A percentile compares a stretch with the other conserved stretches of the same genome.
Evolutionary conservation across 1,140 invertebrate species (phyloP).

Genomic region (Nixonia krombeini): DNA sequence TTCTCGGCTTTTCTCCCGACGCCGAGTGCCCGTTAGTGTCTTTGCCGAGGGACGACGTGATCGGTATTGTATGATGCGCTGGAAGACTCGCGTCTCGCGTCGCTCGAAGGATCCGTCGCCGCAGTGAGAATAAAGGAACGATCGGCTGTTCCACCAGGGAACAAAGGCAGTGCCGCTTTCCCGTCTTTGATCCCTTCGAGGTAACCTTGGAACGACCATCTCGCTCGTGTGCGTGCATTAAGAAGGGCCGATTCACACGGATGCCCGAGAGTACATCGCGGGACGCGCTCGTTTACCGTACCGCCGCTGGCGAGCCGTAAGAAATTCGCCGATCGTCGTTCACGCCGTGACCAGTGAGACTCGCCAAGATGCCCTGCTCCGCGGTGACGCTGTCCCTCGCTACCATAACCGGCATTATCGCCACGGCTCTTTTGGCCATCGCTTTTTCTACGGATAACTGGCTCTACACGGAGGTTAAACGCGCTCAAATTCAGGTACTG

Average conservation of each 20-base stretch:
- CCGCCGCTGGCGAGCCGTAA: neutral
- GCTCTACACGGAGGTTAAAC: constrained; percentile 91
- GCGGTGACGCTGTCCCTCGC: constrained; percentile 94
- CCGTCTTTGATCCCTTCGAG: neutral
- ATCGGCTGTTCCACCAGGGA: too few species aligned
- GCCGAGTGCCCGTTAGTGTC: constrained; percentile 54
- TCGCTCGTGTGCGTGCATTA: neutral
- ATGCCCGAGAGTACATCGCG: constrained; percentile 5
- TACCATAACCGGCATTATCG: constrained; percentile 93
- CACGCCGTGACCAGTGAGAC: constrained; percentile 16
- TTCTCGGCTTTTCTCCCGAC: constrained; percentile 57
- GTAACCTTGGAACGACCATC: neutral
- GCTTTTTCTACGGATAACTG: constrained; percentile 97
- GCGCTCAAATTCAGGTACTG: constrained; percentile 87
- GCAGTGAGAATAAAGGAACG: too few species aligned
- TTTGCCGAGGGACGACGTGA: constrained; percentile 48
- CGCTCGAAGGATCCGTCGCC: constrained; percentile 35
- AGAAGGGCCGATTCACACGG: constrained; percentile 10
- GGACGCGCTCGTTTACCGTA: neutral
- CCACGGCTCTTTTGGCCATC: constrained; percentile 90
- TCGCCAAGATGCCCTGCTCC: constrained; percentile 88
- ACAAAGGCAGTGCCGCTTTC: too few species aligned
- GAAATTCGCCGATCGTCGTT: constrained; percentile 8
- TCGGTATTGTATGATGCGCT: constrained; percentile 61
- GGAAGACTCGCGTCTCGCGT: constrained; percentile 35